Evolutionary conservation across 2,888 invertebrate genomes (phyloP).

Genomic region (Blastobasis lacticolella): DNA sequence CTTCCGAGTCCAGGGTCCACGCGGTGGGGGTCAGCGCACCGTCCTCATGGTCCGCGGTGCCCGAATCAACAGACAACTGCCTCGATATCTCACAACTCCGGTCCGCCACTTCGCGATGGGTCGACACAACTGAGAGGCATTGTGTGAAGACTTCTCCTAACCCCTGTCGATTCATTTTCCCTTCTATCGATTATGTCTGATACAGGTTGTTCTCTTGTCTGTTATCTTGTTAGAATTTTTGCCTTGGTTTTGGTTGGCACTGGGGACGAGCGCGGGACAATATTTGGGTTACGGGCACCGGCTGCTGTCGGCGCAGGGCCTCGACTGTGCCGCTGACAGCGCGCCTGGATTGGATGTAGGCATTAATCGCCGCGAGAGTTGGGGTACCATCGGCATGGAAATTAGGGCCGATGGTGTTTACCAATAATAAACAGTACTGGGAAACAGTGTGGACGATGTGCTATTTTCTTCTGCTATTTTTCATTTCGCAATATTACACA

Average conservation of each 20-base stretch:
- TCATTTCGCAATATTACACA: too few species aligned
- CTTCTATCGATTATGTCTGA: slow-evolving; percentile 17
- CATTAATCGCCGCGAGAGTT: too few species aligned
- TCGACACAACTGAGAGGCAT: slow-evolving; percentile 15
- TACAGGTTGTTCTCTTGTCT: slow-evolving; percentile 23
- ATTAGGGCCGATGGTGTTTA: background rate
- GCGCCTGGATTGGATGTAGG: too few species aligned
- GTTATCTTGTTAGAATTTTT: too few species aligned
- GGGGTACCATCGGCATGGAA: too few species aligned
- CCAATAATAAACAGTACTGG: background rate
- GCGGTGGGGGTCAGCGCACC: slow-evolving; percentile 19
- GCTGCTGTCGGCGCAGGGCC: slow-evolving; percentile 18
- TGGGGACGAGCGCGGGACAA: too few species aligned
- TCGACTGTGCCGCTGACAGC: slow-evolving; percentile 17
- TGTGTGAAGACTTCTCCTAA: slow-evolving; percentile 30
- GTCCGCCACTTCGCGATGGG: too few species aligned
- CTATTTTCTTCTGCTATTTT: too few species aligned
- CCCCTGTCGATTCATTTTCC: slow-evolving; percentile 24
- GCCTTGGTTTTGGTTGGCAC: too few species aligned
- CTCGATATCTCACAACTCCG: slow-evolving; percentile 19
- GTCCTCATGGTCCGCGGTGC: slow-evolving; percentile 27
- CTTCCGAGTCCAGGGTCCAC: slow-evolving; percentile 26
- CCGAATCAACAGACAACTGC: slow-evolving; percentile 36
- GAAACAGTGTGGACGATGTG: too few species aligned
- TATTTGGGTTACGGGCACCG: slow-evolving; percentile 2